Evolutionary conservation across 1,140 invertebrate species (phyloP), one percentile per base, ranked within the genome.

Genomic region (Spodoptera frugiperda): DNA sequence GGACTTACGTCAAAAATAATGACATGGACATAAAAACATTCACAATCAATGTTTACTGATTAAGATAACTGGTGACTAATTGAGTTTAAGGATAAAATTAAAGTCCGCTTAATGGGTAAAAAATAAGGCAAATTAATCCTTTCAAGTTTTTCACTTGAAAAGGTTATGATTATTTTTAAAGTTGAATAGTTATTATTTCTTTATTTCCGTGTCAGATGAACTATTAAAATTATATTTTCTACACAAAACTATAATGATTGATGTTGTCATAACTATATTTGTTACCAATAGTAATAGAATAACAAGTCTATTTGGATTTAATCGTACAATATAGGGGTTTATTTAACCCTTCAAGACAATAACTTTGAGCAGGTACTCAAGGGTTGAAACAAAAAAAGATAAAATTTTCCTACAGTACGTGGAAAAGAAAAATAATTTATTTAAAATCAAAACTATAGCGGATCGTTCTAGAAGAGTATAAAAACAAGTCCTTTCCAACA

Each of bases 51-150:
- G 19, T 49, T 49, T 15, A 12, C 44, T 65, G 44, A 65, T 65
- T 65, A 65, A 65, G 61, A 65, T 65, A n/a, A 65, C 44, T 9
- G 39, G 59, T 11, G 48, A 25, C 44, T 65, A 65, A 65, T 65
- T 65, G 61, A 65, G 17, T 14, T 49, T 25, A 48, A 46, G 61
- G 61, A 63, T 46, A 63, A 63, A 63, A 63, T 46, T 14, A 48
- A 33, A 39, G n/a, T 9, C 1, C 53, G 11, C 11, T 6, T 17
- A 39, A 10, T 2, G 15, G 33, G 15, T 15, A 8, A 46, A 65
- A 65, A 65, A 65, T 25, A 25, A 49, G 8, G 17, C 17, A 0
- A 25, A 17, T 6, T 39, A 3, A 39, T 8, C 8, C 33, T 6
- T 39, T 39, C 33, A 6, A 39, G 8, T 4, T 39, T 39, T 33